Evolutionary conservation across 2,113 vertebrate species (phyloP).

Genomic region (Herpetotheres cachinnans): DNA sequence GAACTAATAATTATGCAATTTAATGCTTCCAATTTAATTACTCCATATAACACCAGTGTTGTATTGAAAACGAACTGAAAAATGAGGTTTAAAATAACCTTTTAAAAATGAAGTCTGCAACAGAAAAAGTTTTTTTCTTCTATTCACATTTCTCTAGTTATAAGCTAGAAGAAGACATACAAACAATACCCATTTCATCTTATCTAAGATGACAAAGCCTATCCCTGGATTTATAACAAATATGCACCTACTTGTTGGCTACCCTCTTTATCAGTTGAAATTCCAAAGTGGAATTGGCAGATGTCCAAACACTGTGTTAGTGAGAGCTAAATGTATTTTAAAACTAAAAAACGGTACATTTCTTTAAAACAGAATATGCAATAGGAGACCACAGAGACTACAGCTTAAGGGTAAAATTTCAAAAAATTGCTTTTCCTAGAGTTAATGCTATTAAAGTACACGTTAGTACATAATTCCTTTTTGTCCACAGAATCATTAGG

Average conservation of each 20-base stretch:
- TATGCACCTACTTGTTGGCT: constrained; percentile 60
- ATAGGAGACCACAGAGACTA: constrained; percentile 14
- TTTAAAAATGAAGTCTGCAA: neutral
- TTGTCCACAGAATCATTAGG: constrained; percentile 31
- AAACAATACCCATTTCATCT: constrained; percentile 45
- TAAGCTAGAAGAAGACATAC: constrained; percentile 20
- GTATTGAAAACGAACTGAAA: neutral
- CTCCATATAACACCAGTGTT: neutral
- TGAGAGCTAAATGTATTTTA: constrained; percentile 50
- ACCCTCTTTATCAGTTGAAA: constrained; percentile 66
- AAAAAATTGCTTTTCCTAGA: constrained; percentile 29
- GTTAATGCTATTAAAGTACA: constrained; percentile 28
- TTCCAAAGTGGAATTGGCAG: constrained; percentile 63
- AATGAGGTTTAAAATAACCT: neutral
- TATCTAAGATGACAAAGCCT: constrained; percentile 65
- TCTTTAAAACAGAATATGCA: constrained; percentile 25
- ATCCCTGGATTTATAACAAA: constrained; percentile 65
- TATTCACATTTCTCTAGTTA: constrained; percentile 10
- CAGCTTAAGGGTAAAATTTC: constrained; percentile 31
- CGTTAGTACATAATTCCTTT: constrained; percentile 56
- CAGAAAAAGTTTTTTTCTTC: neutral
- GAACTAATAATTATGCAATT: neutral
- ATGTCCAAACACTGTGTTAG: constrained; percentile 49
- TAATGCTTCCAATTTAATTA: neutral
- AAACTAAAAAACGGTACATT: constrained; percentile 29